Conservation (phyloP, 30 jellyfish, hydroid and myxozoan genomes). For the Catostylus mosaicus region DNA sequence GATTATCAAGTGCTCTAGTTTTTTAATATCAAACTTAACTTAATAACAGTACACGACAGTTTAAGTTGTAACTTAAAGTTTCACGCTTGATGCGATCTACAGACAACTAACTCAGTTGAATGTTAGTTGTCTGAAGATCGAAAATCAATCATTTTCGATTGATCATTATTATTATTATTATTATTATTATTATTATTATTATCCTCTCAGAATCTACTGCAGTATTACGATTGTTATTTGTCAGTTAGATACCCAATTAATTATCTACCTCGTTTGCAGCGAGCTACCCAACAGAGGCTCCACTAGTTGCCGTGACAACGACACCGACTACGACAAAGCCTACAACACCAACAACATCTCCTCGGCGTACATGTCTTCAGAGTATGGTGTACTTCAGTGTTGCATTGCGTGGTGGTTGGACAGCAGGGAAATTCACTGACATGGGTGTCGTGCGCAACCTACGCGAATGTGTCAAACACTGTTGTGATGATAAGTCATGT, state of each 20-base stretch:
- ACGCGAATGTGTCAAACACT: conserved; percentile 86
- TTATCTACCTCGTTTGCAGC: conserved; percentile 23
- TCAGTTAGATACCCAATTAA: neutral
- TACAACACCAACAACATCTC: conserved; percentile 75
- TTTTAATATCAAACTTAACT: neutral
- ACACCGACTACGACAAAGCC: conserved; percentile 59
- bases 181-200: no score
- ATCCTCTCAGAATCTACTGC: neutral
- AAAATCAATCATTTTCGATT: no score
- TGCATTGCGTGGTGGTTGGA: conserved; percentile 98
- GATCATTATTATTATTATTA: neutral
- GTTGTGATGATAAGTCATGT: conserved; percentile 95
- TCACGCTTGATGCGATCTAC: no score
- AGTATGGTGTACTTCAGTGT: conserved; percentile 95
- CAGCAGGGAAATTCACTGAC: conserved; percentile 95
- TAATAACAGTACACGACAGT: no score
- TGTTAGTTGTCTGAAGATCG: no score
- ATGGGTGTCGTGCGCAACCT: conserved; percentile 88
- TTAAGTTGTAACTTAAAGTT: no score
- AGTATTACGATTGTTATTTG: neutral
- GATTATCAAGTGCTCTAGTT: neutral
- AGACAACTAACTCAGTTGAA: no score
- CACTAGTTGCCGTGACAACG: conserved; percentile 58
- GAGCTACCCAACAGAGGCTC: conserved; percentile 70
- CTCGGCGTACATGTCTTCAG: conserved; percentile 84